phyloP scores from a whole-genome alignment of 2,888 invertebrate genomes.

The Craniophora ligustri region DNA sequence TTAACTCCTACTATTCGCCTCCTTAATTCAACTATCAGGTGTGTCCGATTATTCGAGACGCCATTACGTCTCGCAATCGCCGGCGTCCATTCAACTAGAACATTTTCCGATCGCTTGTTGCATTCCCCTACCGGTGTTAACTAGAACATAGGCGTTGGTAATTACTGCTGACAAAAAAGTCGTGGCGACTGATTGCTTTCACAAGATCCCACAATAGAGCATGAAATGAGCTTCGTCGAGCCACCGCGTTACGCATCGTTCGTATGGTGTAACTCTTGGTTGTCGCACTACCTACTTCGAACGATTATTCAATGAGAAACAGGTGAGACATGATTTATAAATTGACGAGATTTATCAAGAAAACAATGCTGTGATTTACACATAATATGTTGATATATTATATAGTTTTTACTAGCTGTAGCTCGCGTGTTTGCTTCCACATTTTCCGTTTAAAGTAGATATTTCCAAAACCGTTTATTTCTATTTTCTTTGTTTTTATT shows the following conservation, averaged over 20 bases:
- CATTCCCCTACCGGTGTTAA: slow-evolving; percentile 52
- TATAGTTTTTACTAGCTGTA: too few species aligned
- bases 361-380: too few species aligned
- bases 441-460: too few species aligned
- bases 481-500: too few species aligned
- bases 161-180: slow-evolving; percentile 72
- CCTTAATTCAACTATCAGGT: slow-evolving; percentile 11
- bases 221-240: slow-evolving; percentile 80
- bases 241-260: slow-evolving; percentile 82
- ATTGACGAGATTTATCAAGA: too few species aligned
- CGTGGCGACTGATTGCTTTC: slow-evolving; percentile 74
- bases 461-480: too few species aligned
- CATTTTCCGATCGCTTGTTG: slow-evolving; percentile 45
- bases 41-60: slow-evolving; percentile 40
- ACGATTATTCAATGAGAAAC: slow-evolving; percentile 7
- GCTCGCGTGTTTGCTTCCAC: too few species aligned
- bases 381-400: too few species aligned
- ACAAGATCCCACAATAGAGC: slow-evolving; percentile 80
- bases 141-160: slow-evolving; percentile 71
- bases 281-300: slow-evolving; percentile 24
- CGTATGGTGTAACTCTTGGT: slow-evolving; percentile 38
- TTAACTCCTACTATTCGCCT: background rate
- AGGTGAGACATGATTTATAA: background rate
- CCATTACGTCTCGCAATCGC: slow-evolving; percentile 49
- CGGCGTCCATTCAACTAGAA: slow-evolving; percentile 49